phyloP scores from a whole-genome alignment of 1,140 invertebrate genomes.

The Calephelis nemesis region DNA sequence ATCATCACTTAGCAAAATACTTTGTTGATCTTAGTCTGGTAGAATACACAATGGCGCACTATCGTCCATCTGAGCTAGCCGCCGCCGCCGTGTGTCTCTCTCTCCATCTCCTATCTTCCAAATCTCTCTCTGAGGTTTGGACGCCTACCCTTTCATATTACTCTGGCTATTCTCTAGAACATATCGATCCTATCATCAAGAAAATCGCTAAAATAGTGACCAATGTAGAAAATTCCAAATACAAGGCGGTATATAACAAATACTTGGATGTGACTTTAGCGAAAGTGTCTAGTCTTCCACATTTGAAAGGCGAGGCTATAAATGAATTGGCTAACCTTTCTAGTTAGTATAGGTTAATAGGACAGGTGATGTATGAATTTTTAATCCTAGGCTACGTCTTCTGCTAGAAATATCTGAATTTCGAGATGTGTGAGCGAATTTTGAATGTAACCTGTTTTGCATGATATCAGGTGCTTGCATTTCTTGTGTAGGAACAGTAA shows the following conservation, averaged over 20 bases:
- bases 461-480: neutral
- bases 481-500: neutral
- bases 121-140: slow-evolving; percentile 77
- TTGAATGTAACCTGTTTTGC: neutral
- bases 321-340: slow-evolving; percentile 42
- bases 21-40: slow-evolving; percentile 92
- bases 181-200: slow-evolving; percentile 81
- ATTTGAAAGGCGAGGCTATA: slow-evolving; percentile 74
- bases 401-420: neutral
- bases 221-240: slow-evolving; percentile 80
- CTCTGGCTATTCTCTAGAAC: slow-evolving; percentile 80
- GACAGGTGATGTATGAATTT: slow-evolving; percentile 10
- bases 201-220: slow-evolving; percentile 81
- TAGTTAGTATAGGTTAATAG: slow-evolving; percentile 1
- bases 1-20: slow-evolving; percentile 95
- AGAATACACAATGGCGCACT: slow-evolving; percentile 90
- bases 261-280: slow-evolving; percentile 81
- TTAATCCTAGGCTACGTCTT: slow-evolving; percentile 19
- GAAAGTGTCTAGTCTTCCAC: slow-evolving; percentile 80
- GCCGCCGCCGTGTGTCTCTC: slow-evolving; percentile 80
- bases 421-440: neutral
- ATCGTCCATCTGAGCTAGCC: slow-evolving; percentile 86
- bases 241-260: slow-evolving; percentile 82
- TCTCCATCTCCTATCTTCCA: slow-evolving; percentile 72
- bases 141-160: slow-evolving; percentile 82